phyloP scores from a whole-genome alignment of 1,140 invertebrate species.

The Achroia grisella region DNA sequence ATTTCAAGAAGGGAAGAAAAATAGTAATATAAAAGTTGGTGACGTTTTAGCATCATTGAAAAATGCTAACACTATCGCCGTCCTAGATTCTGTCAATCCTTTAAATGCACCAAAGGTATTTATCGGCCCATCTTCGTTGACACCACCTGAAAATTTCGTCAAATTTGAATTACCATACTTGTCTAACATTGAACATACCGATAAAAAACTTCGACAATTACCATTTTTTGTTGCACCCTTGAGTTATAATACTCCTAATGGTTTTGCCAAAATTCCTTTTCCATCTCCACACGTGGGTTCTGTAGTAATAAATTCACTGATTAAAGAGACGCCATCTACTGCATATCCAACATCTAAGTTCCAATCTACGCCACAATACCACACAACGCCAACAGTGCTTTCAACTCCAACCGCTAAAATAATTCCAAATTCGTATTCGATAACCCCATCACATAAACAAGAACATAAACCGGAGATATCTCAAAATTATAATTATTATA shows the following conservation, averaged over 20 bases:
- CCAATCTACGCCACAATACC: slow-evolving; percentile 8
- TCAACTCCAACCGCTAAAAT: slow-evolving; percentile 18
- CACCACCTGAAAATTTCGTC: slow-evolving; percentile 80
- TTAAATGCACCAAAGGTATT: slow-evolving; percentile 82
- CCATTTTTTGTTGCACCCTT: slow-evolving; percentile 90
- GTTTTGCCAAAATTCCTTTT: slow-evolving; percentile 88
- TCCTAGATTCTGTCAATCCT: slow-evolving; percentile 81
- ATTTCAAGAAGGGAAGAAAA: slow-evolving; percentile 73
- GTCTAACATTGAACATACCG: slow-evolving; percentile 81
- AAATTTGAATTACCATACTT: slow-evolving; percentile 89
- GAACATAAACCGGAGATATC: slow-evolving; percentile 27
- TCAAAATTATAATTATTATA: slow-evolving; percentile 52
- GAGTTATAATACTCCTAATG: slow-evolving; percentile 85
- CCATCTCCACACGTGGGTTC: slow-evolving; percentile 89
- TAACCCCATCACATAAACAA: slow-evolving; percentile 19
- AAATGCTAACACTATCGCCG: slow-evolving; percentile 81
- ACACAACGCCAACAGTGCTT: slow-evolving; percentile 10
- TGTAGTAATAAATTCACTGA: slow-evolving; percentile 79
- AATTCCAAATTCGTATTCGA: slow-evolving; percentile 34
- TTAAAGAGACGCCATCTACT: slow-evolving; percentile 27
- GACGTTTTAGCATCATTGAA: slow-evolving; percentile 82
- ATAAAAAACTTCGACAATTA: slow-evolving; percentile 81
- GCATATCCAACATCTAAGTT: not conserved
- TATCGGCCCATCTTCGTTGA: slow-evolving; percentile 83
- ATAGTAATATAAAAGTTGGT: slow-evolving; percentile 73